Evolutionary conservation across 2,113 vertebrate genomes (phyloP).

Genomic region (Trochalopteron elliotii): DNA sequence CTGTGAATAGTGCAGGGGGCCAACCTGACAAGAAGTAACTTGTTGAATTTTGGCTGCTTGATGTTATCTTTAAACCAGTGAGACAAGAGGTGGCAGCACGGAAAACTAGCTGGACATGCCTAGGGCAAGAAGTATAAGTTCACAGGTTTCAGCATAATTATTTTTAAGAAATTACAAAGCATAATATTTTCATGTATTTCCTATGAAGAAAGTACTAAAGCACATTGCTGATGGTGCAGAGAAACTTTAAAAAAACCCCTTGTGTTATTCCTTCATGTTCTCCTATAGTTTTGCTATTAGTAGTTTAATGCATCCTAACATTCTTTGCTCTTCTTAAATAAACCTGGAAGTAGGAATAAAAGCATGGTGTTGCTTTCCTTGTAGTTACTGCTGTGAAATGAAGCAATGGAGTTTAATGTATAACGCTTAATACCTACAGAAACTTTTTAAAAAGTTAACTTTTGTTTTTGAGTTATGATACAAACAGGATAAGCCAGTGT

Average conservation of each 20-base stretch:
- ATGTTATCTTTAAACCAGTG: neutral
- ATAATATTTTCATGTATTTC: neutral
- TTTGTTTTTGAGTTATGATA: constrained; percentile 38
- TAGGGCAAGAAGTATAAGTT: neutral
- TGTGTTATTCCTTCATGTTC: neutral
- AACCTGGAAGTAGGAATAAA: neutral
- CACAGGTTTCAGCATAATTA: neutral
- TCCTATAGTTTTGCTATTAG: neutral
- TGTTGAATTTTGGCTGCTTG: neutral
- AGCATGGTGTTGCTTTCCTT: neutral
- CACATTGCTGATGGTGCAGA: neutral
- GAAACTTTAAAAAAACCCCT: neutral
- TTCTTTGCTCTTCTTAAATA: neutral
- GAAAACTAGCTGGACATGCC: neutral
- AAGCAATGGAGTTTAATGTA: neutral
- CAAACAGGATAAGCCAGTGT: constrained; percentile 45
- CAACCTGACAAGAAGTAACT: neutral
- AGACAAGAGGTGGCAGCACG: neutral
- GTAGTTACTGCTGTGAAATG: neutral
- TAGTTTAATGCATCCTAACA: neutral
- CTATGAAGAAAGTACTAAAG: neutral
- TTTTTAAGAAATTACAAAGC: neutral
- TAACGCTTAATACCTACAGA: neutral
- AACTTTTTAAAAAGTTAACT: constrained; percentile 38
- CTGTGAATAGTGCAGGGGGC: neutral